These are phyloP conservation scores for Danaus melanippus DNA, from an alignment of 1,140 invertebrate species.

Conservation along the genomic window DNA sequence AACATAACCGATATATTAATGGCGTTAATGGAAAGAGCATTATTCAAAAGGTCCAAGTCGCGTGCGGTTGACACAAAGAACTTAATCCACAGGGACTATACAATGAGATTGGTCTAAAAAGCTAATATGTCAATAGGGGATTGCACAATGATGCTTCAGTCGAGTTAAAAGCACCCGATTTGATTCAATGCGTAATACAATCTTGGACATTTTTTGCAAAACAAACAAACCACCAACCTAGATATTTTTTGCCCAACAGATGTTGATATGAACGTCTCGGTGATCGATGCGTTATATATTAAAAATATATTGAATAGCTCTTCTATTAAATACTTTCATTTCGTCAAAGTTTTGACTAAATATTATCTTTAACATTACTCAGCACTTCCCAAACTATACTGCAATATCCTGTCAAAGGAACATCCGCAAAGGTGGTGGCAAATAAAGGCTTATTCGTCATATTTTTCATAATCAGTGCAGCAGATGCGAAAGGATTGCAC, in stretches of 20 bases:
- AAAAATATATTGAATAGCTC: no score
- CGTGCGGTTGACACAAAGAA: constrained; percentile 14
- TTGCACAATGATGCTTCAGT: constrained; percentile 49
- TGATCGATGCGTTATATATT: no score
- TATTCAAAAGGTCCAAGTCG: constrained; percentile 10
- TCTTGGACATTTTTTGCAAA: constrained; percentile 8
- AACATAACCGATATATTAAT: not conserved
- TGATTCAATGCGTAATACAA: constrained; percentile 5
- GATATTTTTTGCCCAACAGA: no score
- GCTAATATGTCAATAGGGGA: constrained; percentile 57
- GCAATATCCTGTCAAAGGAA: constrained; percentile 50
- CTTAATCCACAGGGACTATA: constrained; percentile 24
- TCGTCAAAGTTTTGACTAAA: no score
- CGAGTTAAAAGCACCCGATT: no score
- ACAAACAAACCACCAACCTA: not conserved
- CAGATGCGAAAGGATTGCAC: constrained; percentile 71
- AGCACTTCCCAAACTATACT: constrained; percentile 33
- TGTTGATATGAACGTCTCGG: no score
- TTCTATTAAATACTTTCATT: no score
- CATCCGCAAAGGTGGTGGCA: constrained; percentile 66
- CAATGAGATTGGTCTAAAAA: constrained; percentile 47
- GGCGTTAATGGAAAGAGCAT: not conserved
- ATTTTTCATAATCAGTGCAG: constrained; percentile 71
- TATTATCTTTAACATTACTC: constrained; percentile 17
- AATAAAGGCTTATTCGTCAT: constrained; percentile 69